Evolutionary conservation across 2,888 invertebrate species (phyloP).

Genomic region (Trachelus iudaicus): DNA sequence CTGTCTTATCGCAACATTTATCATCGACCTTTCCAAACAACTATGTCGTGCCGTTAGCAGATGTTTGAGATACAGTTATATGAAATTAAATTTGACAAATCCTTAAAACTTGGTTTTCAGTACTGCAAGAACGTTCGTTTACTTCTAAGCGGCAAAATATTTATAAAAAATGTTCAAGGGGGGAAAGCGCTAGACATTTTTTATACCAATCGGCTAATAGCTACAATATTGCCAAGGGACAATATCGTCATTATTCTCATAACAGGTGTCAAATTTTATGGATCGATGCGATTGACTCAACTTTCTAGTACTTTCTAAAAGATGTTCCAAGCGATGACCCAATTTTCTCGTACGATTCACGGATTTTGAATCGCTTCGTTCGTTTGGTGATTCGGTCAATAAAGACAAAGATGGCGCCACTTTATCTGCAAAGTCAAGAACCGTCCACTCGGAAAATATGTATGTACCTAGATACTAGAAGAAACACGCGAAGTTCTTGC

Average conservation of each 20-base stretch:
- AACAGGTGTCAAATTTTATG: not conserved
- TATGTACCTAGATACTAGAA: not conserved
- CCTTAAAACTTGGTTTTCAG: too few relatives aligned
- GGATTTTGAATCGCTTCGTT: not conserved
- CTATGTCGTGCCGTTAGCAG: not conserved
- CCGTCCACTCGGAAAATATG: not conserved
- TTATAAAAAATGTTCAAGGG: not conserved
- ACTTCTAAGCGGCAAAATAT: not conserved
- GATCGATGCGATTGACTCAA: not conserved
- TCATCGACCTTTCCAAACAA: not conserved
- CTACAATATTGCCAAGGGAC: not conserved
- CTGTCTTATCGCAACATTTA: not conserved
- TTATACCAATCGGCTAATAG: not conserved
- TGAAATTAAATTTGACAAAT: not conserved
- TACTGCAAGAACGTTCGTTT: not conserved
- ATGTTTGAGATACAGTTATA: not conserved
- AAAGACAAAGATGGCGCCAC: not conserved
- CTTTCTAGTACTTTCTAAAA: not conserved
- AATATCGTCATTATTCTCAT: not conserved
- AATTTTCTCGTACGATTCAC: not conserved
- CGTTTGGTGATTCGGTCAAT: not conserved
- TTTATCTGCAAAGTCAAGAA: not conserved
- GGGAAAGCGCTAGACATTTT: not conserved
- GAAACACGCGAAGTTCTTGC: not conserved
- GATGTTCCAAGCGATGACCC: not conserved